These are phyloP conservation scores for Phodopus roborovskii DNA, from an alignment of 2,113 vertebrate genomes.

Conservation along the genomic window DNA sequence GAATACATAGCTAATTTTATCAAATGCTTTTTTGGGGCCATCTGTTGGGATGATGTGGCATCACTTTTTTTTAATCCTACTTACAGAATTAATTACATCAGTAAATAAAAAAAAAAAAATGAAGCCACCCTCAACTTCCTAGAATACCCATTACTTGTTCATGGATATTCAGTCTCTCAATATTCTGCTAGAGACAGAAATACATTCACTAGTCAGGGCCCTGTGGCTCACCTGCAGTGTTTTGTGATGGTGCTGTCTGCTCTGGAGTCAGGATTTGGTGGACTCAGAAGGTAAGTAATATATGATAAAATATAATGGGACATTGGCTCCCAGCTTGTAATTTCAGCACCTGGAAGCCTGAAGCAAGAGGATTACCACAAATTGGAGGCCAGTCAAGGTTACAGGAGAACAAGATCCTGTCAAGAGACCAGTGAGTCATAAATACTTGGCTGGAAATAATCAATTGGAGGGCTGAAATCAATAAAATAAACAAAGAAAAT, in stretches of 20 bases:
- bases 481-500: too few species aligned
- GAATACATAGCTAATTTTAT: conserved; percentile 46
- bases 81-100: conserved; percentile 36
- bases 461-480: too few species aligned
- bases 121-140: conserved; percentile 3
- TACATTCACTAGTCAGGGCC: background rate
- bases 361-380: background rate
- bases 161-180: background rate
- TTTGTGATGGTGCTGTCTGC: background rate
- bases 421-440: background rate
- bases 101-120: conserved; percentile 21
- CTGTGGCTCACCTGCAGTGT: background rate
- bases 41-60: background rate
- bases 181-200: background rate
- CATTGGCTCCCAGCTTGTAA: background rate
- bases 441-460: background rate
- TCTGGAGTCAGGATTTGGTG: background rate
- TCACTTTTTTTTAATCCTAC: conserved; percentile 7
- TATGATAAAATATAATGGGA: background rate
- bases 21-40: background rate
- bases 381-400: background rate
- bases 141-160: conserved; percentile 12
- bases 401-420: background rate
- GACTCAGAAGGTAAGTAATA: conserved; percentile 19
- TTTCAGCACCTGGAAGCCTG: background rate